Evolutionary conservation across 2,113 vertebrate species (phyloP), one percentile per base, ranked within the genome.

Genomic region (Sander lucioperca): DNA sequence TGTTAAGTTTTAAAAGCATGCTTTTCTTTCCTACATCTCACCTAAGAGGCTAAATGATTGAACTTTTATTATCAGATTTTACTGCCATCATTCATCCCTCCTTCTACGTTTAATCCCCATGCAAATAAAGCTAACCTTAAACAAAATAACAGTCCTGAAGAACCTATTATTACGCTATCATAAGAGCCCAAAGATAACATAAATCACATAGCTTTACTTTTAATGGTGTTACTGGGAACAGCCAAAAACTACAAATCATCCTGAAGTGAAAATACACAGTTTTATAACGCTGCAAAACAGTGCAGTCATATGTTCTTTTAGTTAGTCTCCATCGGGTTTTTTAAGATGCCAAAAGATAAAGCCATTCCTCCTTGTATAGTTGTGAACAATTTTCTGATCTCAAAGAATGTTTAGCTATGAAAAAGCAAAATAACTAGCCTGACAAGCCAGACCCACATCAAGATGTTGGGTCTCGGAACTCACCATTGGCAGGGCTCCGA

Each of bases 71-170:
- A 73, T 76, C 71, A 30, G 33, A 73, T 48, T 59, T 85, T 43
- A 68, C 25, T 33, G 57, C 68, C 72, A 9, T 3, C 36, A 19
- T 67, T 50, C 1, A 25, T 56, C 10, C 27, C 56, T 66, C 16
- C 63, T 2, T 39, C 23, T 30, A 10, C 19, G 19, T 61, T 74
- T 68, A 74, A 79, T 65, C 58, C 4, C 51, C 36, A 53, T 58
- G 27, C 23, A 82, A 85, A 79, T 39, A 58, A 75, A 65, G 45
- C n/a, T 75, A 36, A 19, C 14, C 66, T 72, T 58, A 33, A 71
- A 62, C 14, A 47, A 57, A 53, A 66, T 0, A 1, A 50, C 18
- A 50, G 45, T n/a, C 58, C 43, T 27, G 18, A 72, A 33, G 25
- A 67, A 62, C 16, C 12, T 18, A 56, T 67, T 75, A 50, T 80